A percentile compares a stretch with the other conserved stretches of the same genome.
These are phyloP conservation scores for Atherix ibis DNA, from an alignment of 2,888 invertebrate species.

Conservation along the genomic window DNA sequence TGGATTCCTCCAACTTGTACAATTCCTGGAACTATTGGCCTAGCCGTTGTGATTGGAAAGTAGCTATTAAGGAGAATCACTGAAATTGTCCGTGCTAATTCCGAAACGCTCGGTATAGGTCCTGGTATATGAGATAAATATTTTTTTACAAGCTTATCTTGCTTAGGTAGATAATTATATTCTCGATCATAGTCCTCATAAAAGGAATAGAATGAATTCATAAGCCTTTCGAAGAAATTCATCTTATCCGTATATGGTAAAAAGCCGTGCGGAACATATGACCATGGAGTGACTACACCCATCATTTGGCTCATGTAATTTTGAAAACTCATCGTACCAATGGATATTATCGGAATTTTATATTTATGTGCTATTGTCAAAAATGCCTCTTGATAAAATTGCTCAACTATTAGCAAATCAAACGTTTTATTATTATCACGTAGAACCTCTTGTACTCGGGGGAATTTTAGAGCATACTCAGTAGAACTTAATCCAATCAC, in stretches of 20 bases:
- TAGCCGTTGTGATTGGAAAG: constrained; percentile 31
- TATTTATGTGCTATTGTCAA: constrained; percentile 28
- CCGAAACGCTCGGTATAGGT: constrained; percentile 21
- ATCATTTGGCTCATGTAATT: constrained; percentile 32
- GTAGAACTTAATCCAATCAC: constrained; percentile 18
- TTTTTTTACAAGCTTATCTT: constrained; percentile 23
- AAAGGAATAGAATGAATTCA: constrained; percentile 32
- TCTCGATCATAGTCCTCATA: constrained; percentile 21
- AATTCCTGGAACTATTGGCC: constrained; percentile 32
- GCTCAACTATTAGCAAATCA: constrained; percentile 32
- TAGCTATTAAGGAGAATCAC: constrained; percentile 36
- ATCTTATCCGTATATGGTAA: constrained; percentile 27
- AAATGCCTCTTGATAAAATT: constrained; percentile 32
- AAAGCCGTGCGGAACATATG: constrained; percentile 35
- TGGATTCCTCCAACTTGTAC: constrained; percentile 41
- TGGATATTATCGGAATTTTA: constrained; percentile 28
- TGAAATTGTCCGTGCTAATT: constrained; percentile 33
- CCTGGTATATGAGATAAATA: constrained; percentile 20
- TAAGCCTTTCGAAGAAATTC: constrained; percentile 36
- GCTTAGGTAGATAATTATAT: constrained; percentile 22
- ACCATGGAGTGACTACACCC: constrained; percentile 33
- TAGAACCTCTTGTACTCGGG: constrained; percentile 14
- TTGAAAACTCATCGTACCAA: constrained; percentile 30
- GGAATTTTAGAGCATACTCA: constrained; percentile 22
- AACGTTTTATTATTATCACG: constrained; percentile 23